A percentile compares a stretch with the other conserved stretches of the same genome.
Conservation (phyloP, 2,888 invertebrate species). For the Pinctada fucata region DNA sequence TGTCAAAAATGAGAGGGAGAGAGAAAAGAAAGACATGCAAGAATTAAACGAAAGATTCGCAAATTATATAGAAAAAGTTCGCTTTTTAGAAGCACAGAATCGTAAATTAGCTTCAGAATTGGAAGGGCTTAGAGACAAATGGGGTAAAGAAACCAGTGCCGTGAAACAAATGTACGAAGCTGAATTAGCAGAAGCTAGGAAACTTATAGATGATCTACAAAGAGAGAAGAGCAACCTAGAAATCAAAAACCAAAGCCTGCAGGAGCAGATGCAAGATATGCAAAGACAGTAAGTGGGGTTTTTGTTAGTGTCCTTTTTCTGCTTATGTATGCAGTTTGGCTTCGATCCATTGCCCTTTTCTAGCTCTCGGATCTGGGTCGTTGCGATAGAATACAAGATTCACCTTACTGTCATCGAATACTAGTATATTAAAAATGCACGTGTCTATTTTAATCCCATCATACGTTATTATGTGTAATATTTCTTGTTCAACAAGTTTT, state of each 20-base stretch:
- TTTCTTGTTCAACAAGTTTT: too few species aligned
- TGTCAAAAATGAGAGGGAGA: conserved; percentile 76
- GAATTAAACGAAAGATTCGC: conserved; percentile 79
- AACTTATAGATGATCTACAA: conserved; percentile 78
- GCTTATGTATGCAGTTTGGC: too few species aligned
- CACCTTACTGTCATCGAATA: too few species aligned
- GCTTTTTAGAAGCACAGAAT: conserved; percentile 78
- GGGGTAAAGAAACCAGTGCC: conserved; percentile 74
- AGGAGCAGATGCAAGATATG: conserved; percentile 77
- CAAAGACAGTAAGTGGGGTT: conserved; percentile 65
- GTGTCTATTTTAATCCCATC: too few species aligned
- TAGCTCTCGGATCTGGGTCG: too few species aligned
- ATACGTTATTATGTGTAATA: too few species aligned
- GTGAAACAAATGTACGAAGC: conserved; percentile 78
- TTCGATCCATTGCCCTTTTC: too few species aligned
- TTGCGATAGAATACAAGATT: too few species aligned
- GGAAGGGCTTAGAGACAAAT: conserved; percentile 72
- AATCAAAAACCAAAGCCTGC: conserved; percentile 76
- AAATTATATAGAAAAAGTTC: conserved; percentile 79
- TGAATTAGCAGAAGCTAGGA: conserved; percentile 78
- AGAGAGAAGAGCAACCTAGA: conserved; percentile 78
- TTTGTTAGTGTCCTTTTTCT: too few species aligned
- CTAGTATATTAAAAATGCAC: too few species aligned
- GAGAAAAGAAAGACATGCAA: conserved; percentile 79
- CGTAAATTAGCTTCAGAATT: conserved; percentile 74